Base-by-base conservation (phyloP, 2,888 invertebrate species). In the Cerastis leucographa region DNA sequence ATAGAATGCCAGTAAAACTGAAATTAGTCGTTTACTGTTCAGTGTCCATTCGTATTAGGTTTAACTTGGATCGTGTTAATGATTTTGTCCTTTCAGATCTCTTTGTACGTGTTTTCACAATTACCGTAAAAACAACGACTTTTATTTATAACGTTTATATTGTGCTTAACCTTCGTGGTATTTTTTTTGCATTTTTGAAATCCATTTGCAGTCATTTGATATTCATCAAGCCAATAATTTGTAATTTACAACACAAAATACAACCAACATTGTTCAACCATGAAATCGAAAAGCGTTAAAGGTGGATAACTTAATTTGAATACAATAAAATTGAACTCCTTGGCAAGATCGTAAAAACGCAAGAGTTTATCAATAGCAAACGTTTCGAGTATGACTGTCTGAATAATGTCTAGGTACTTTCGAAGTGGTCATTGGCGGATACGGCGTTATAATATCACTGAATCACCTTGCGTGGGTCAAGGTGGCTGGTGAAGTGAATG, bases 391-490 rank as follows among this genome's bases (percentile, higher is more conserved):
- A 88, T 87, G 90, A 85, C 90, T 91, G 90, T 85, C 90, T 91
- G 91, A 92, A 92, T 91, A 90, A 89, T 87, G 87, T 90, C 92
- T 93, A 93, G 93, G 92, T 90, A 94, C 95, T 95, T 95, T 96
- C 95, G 90, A 93, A 90, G 90, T 92, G 90, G 93, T 94, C 93
- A 95, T 95, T 95, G 95, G 95, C 89, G 91, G 94, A 93, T 93
- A 93, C 90, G 89, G 87, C 90, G 89, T 92, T 94, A 93, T 94
- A 94, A 95, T 95, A 95, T 94, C 93, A 95, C 94, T 94, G 93
- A 95, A 94, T 95, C 94, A 95, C 96, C 95, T 96, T 94, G 96
- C 94, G 92, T 94, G 94, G 95, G 95, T 95, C 96, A 96, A 96
- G 96, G 95, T 93, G 90, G 91, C 91, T 90, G 77, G 88, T 89